phyloP scores from a whole-genome alignment of 2,113 vertebrate genomes.

The Ceyx margarethae region DNA sequence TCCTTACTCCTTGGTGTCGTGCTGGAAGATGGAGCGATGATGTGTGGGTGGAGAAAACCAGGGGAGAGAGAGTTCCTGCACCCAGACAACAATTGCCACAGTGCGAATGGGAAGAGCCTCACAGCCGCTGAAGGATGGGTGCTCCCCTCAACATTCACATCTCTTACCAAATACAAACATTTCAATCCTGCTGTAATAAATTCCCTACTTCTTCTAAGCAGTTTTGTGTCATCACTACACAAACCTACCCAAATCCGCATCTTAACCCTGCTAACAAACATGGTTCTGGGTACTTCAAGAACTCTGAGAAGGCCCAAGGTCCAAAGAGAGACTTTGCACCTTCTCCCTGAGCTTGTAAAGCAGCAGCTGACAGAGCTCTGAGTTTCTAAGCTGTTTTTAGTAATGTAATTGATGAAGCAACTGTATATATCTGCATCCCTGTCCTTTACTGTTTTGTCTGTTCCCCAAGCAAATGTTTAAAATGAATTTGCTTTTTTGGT shows the following conservation, averaged over 20 bases:
- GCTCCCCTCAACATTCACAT: accelerated
- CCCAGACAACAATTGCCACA: not conserved
- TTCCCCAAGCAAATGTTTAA: not conserved
- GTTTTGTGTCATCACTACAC: not conserved
- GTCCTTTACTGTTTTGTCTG: not conserved
- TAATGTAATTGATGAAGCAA: not conserved
- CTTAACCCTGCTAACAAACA: not conserved
- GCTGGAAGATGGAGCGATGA: not conserved
- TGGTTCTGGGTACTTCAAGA: not conserved
- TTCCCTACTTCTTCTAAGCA: not conserved
- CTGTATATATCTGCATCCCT: not conserved
- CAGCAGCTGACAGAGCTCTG: not conserved
- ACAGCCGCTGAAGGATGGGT: accelerated
- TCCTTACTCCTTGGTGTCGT: not conserved
- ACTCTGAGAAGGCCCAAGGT: not conserved
- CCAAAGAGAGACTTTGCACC: not conserved
- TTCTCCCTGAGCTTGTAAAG: not conserved
- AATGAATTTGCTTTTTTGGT: not conserved
- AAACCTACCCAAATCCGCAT: not conserved
- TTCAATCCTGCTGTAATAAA: not conserved
- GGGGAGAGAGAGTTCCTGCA: not conserved
- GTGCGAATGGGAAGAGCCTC: not conserved
- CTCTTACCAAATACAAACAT: not conserved
- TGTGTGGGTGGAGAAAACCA: not conserved
- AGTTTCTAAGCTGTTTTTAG: not conserved